phyloP scores from a whole-genome alignment of 2,113 vertebrate species.

The Chunga burmeisteri region DNA sequence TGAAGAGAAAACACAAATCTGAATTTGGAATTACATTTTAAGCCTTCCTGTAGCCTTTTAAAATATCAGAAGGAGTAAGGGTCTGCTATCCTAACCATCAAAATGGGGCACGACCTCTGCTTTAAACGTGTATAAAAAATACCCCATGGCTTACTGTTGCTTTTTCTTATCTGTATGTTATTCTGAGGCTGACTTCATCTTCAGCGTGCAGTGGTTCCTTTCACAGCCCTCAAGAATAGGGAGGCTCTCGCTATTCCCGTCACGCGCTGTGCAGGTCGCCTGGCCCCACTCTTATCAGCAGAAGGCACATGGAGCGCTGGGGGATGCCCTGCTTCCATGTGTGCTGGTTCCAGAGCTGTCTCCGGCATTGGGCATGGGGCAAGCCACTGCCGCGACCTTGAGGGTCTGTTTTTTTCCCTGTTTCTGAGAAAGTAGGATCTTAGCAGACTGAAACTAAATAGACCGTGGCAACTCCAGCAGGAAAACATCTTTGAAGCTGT shows the following conservation, averaged over 20 bases:
- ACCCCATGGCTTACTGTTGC: slow-evolving; percentile 61
- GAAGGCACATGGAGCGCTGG: slow-evolving; percentile 71
- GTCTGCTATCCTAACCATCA: slow-evolving; percentile 23
- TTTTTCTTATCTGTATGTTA: slow-evolving; percentile 70
- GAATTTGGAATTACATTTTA: slow-evolving; percentile 29
- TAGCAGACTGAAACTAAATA: slow-evolving; percentile 68
- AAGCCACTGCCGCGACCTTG: slow-evolving; percentile 72
- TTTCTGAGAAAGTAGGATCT: background rate
- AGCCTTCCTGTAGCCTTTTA: slow-evolving; percentile 20
- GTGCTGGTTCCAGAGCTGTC: slow-evolving; percentile 69
- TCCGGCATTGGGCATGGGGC: slow-evolving; percentile 60
- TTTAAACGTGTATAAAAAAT: background rate
- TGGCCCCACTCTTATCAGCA: slow-evolving; percentile 85
- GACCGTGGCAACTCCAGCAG: slow-evolving; percentile 39
- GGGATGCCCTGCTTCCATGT: slow-evolving; percentile 74
- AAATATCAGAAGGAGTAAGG: slow-evolving; percentile 30
- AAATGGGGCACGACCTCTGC: background rate
- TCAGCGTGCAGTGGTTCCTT: slow-evolving; percentile 53
- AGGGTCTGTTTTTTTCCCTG: background rate
- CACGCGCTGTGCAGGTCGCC: slow-evolving; percentile 79
- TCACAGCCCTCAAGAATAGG: slow-evolving; percentile 46
- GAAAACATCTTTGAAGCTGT: slow-evolving; percentile 67
- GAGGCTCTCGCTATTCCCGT: slow-evolving; percentile 75
- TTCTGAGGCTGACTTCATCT: slow-evolving; percentile 76
- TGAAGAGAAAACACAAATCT: background rate